Conservation (phyloP, 2,113 vertebrate species). For the Calonectris borealis region DNA sequence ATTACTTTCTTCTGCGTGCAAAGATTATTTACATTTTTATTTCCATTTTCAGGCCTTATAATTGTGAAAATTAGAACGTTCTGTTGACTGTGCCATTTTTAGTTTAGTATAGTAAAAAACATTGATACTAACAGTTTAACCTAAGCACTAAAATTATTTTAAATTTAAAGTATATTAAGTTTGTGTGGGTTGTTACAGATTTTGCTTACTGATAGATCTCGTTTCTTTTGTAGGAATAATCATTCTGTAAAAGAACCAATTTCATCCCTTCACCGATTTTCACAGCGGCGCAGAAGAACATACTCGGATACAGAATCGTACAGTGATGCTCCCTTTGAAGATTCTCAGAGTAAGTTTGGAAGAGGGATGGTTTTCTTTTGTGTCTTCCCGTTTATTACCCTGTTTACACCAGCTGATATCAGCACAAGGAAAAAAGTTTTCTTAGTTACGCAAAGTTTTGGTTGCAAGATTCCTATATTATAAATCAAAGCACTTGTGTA, state of each 20-base stretch:
- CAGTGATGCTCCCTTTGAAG: constrained; percentile 73
- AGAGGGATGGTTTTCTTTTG: not conserved
- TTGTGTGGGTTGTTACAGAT: not conserved
- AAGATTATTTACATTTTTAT: not conserved
- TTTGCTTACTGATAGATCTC: not conserved
- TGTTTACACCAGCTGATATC: not conserved
- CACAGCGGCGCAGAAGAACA: constrained; percentile 77
- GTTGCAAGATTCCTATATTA: not conserved
- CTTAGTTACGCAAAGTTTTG: not conserved
- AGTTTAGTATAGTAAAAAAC: not conserved
- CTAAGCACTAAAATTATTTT: not conserved
- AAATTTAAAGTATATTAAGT: not conserved
- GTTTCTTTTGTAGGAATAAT: constrained; percentile 70
- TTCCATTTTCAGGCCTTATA: not conserved
- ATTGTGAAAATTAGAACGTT: not conserved
- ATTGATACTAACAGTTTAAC: not conserved
- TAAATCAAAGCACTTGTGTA: not conserved
- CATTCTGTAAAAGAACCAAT: constrained; percentile 70
- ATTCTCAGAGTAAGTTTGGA: constrained; percentile 79
- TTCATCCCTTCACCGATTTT: constrained; percentile 67
- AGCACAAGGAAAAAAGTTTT: not conserved
- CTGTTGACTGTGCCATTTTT: not conserved
- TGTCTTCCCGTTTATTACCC: not conserved
- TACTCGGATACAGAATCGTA: constrained; percentile 82
- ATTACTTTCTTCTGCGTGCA: not conserved